Evolutionary conservation across 2,797 vertebrate species (phyloP), one percentile per base, ranked within the genome.

Genomic region (Poecilia picta): DNA sequence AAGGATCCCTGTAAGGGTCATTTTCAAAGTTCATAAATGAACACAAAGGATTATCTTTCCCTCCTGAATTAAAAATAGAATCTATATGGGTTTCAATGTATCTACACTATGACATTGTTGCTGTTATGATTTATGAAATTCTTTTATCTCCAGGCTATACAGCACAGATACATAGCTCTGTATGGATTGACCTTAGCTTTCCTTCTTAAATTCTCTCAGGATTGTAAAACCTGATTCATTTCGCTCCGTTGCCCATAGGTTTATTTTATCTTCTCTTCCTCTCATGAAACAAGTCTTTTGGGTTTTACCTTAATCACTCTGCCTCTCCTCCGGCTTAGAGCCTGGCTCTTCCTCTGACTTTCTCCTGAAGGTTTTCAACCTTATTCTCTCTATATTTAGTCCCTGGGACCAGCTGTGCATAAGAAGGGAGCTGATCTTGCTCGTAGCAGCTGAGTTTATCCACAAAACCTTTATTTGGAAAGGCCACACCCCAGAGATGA

Each of bases 321-420:
- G 59, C 72, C 39, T 81, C 46, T 57, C 16, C 23, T 79, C 46
- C 55, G 25, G 59, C 31, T 82, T 43, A 62, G 75, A 68, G 49
- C 83, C 31, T 51, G 33, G 77, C 73, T 76, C 68, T 45, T 25
- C 18, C 74, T 75, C 59, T 59, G 49, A 71, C 79, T 83, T 80
- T 78, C 46, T 76, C 46, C 73, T 80, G 75, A 75, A 79, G 41
- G 45, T 3, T 49, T 74, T 64, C 79, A 39, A 76, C 66, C 74
- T 72, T 62, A 47, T n/a, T 46, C 20, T 46, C 80, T 83, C 76
- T 92, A 89, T 92, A 87, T 92, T 92, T 92, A 91, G 85, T 86
- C 79, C 83, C 74, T 0, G 53, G 78, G 81, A 85, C 86, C 87
- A 85, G 84, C 88, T 93, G 90, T 86, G 88, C 81, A 85, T 84